Percentiles rank a stretch among this genome's conserved stretches.
These are phyloP conservation scores for Epizoanthus illoricatus DNA, from an alignment of 92 coral and sea anemone species.

Conservation along the genomic window DNA sequence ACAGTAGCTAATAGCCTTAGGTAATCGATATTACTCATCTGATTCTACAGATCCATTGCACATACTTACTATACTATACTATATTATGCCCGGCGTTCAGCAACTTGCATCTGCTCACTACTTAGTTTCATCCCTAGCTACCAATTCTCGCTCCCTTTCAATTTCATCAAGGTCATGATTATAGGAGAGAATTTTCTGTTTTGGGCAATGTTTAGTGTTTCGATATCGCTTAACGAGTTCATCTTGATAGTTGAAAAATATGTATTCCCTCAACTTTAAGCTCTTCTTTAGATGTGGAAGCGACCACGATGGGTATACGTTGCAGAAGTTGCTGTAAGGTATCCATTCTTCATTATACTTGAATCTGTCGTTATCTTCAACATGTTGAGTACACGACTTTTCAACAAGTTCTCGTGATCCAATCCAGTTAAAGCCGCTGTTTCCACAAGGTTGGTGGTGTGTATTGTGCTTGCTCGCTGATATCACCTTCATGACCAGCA, in stretches of 20 bases:
- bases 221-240: neutral
- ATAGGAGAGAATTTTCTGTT: neutral
- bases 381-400: neutral
- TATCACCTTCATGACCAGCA: neutral
- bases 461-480: neutral
- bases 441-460: neutral
- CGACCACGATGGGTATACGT: neutral
- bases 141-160: neutral
- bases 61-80: no score
- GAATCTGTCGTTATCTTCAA: neutral
- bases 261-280: neutral
- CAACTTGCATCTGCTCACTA: no score
- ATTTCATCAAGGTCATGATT: constrained; percentile 7
- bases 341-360: neutral
- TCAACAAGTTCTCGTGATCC: neutral
- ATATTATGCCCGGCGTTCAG: no score
- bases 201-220: neutral
- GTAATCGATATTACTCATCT: no score
- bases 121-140: neutral
- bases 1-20: no score
- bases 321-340: neutral
- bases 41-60: no score
- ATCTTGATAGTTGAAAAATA: constrained; percentile 11
- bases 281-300: neutral
- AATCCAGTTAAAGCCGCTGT: neutral